phyloP scores from a whole-genome alignment of 2,113 vertebrate species.

The Halichoerus grypus region DNA sequence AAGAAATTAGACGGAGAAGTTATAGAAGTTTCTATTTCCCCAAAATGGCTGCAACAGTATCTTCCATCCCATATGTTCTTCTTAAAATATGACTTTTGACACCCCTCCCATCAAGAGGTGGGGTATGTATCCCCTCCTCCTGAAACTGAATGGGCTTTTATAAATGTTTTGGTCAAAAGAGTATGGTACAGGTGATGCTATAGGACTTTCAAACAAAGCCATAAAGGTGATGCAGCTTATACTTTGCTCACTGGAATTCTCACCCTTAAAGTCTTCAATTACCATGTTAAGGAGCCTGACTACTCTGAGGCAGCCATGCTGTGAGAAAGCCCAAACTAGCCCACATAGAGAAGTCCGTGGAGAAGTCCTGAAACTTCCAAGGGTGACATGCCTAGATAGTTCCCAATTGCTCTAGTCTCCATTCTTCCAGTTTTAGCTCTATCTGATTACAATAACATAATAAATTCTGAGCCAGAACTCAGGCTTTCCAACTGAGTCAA shows the following conservation, averaged over 20 bases:
- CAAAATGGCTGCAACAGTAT: not conserved
- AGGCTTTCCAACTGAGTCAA: not conserved
- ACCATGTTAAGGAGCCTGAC: not conserved
- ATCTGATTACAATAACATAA: not conserved
- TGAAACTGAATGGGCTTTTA: constrained; percentile 19
- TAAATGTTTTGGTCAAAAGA: constrained; percentile 30
- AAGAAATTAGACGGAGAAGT: not conserved
- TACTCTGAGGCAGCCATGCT: not conserved
- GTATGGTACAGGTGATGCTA: constrained; percentile 15
- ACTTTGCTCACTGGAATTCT: constrained; percentile 7
- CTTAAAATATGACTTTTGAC: not conserved
- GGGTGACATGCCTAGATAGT: not conserved
- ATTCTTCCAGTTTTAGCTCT: not conserved
- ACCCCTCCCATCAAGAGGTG: not conserved
- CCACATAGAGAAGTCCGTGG: not conserved
- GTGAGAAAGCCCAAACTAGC: not conserved
- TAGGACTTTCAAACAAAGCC: not conserved
- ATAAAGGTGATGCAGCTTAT: not conserved
- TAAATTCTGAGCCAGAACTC: constrained; percentile 5
- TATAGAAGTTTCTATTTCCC: not conserved
- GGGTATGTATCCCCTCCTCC: not conserved
- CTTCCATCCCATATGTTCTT: not conserved
- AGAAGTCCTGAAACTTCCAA: not conserved
- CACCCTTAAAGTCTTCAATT: not conserved
- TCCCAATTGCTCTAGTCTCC: not conserved